Evolutionary conservation across 2,113 vertebrate species (phyloP).

Genomic region (Forbesichthys agassizii): DNA sequence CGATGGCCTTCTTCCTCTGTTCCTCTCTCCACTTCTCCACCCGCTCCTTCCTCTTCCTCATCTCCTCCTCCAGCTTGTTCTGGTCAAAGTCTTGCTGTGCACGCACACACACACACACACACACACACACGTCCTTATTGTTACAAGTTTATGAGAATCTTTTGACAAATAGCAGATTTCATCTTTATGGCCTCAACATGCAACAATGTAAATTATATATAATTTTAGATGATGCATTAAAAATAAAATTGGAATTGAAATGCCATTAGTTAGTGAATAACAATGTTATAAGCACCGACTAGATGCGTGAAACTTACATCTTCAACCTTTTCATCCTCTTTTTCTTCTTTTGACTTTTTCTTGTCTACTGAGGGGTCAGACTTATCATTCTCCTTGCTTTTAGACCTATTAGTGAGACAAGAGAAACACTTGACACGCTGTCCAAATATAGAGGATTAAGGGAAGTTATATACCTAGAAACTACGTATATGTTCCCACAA

Average conservation of each 20-base stretch:
- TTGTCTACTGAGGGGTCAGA: constrained; percentile 86
- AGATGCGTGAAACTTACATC: constrained; percentile 76
- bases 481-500: neutral
- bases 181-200: too few relatives aligned
- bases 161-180: neutral
- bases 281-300: neutral
- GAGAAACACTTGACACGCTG: constrained; percentile 13
- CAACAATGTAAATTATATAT: too few relatives aligned
- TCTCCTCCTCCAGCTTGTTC: constrained; percentile 98
- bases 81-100: constrained; percentile 92
- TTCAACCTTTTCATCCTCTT: constrained; percentile 94
- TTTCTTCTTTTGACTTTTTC: constrained; percentile 95
- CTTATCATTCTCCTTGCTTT: constrained; percentile 90
- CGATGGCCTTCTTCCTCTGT: constrained; percentile 95
- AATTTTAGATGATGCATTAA: too few relatives aligned
- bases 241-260: too few relatives aligned
- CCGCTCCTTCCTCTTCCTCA: constrained; percentile 98
- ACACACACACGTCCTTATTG: neutral
- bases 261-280: neutral
- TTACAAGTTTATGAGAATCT: neutral
- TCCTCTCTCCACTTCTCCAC: constrained; percentile 99
- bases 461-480: too few relatives aligned
- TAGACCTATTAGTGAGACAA: constrained; percentile 67
- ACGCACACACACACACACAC: neutral
- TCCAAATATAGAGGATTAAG: too few relatives aligned